A percentile compares a stretch with the other conserved stretches of the same genome.
Evolutionary conservation across 2,797 vertebrate genomes (phyloP).

Genomic region (Amniataba percoides): DNA sequence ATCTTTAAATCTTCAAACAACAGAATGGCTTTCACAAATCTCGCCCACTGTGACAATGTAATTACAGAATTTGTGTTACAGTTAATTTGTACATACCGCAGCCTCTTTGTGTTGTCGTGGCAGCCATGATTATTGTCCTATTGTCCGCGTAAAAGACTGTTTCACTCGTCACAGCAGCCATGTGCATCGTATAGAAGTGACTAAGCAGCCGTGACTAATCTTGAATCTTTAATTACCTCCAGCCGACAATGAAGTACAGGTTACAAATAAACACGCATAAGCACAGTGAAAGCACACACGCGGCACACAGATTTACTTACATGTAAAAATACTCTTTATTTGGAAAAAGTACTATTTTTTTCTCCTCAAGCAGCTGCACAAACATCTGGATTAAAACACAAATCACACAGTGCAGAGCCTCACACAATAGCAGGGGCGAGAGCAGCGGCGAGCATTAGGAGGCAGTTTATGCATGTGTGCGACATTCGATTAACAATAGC

Average conservation of each 20-base stretch:
- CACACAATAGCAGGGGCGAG: neutral
- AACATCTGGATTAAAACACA: constrained; percentile 9
- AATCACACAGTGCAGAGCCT: neutral
- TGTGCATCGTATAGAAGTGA: constrained; percentile 45
- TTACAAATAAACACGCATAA: constrained; percentile 7
- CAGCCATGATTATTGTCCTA: constrained; percentile 51
- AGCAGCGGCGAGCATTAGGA: neutral
- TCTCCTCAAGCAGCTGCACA: neutral
- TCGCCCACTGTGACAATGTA: constrained; percentile 21
- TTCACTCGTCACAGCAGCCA: constrained; percentile 41
- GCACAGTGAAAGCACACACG: constrained; percentile 5
- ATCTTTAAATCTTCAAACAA: constrained; percentile 10
- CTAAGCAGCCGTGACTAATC: constrained; percentile 62
- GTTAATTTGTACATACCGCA: constrained; percentile 1
- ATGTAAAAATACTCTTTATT: too few species aligned
- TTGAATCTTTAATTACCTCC: constrained; percentile 39
- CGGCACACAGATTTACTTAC: neutral
- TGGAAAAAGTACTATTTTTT: neutral
- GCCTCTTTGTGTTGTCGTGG: constrained; percentile 47
- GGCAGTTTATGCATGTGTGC: constrained; percentile 21
- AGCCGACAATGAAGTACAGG: constrained; percentile 21
- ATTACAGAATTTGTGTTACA: constrained; percentile 37
- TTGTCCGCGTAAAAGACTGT: constrained; percentile 40
- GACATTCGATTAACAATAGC: constrained; percentile 21
- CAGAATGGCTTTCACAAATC: constrained; percentile 19